Percentiles rank a stretch among this genome's conserved stretches.
phyloP scores from a whole-genome alignment of 2,888 invertebrate species.

The Oscheius onirici region DNA sequence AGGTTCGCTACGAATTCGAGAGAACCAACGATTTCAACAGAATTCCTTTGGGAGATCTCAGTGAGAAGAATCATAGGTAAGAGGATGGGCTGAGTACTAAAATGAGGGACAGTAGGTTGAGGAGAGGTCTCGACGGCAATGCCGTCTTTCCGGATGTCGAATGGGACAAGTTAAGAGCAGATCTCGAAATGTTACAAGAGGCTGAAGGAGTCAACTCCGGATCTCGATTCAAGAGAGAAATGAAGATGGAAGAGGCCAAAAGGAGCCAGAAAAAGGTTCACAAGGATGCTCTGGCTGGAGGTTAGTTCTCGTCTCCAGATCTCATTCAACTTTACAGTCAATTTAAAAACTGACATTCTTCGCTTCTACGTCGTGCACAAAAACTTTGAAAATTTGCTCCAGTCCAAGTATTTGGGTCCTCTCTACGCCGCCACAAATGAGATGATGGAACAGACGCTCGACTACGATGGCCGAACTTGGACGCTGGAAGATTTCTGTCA shows the following conservation, averaged over 20 bases:
- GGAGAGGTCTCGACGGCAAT: constrained; percentile 8
- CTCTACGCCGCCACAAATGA: constrained; percentile 68
- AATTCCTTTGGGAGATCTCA: constrained; percentile 58
- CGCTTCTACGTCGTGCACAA: constrained; percentile 70
- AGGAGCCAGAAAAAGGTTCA: constrained; percentile 4
- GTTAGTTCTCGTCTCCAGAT: too few species aligned
- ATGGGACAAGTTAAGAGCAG: constrained; percentile 45
- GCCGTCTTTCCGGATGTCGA: constrained; percentile 40
- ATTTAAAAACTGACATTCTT: constrained; percentile 64
- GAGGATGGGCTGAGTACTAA: neutral
- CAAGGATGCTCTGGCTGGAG: constrained; percentile 14
- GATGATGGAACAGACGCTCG: constrained; percentile 59
- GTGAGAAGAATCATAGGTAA: constrained; percentile 28
- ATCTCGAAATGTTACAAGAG: constrained; percentile 40
- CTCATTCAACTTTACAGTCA: constrained; percentile 47
- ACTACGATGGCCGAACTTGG: constrained; percentile 57
- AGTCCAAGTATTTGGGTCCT: constrained; percentile 59
- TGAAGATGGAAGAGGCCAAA: constrained; percentile 25
- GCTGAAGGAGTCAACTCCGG: neutral
- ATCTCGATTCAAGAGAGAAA: constrained; percentile 14
- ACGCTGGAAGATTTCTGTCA: constrained; percentile 67
- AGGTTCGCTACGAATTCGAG: constrained; percentile 57
- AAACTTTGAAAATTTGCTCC: constrained; percentile 65
- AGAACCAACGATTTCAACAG: constrained; percentile 60
- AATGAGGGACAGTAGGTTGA: neutral